Conservation (phyloP, 1,140 invertebrate genomes). For the Brachionus koreanus region DNA sequence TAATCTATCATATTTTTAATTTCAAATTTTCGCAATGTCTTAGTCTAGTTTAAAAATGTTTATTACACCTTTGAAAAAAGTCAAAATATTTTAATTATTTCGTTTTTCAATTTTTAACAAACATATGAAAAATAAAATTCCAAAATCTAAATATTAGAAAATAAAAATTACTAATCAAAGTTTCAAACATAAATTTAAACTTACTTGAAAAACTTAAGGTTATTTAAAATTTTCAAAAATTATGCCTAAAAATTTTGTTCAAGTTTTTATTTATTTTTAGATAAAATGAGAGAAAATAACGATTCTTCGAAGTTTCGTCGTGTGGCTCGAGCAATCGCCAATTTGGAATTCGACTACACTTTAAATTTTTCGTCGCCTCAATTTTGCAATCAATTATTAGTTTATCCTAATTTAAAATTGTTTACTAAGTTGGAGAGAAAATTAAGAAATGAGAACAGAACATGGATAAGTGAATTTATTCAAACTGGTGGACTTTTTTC, state of each 20-base stretch:
- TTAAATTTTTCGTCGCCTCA: background rate
- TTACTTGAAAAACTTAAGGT: background rate
- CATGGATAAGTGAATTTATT: background rate
- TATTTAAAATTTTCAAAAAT: background rate
- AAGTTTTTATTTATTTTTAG: background rate
- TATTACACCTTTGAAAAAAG: background rate
- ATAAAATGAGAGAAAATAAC: background rate
- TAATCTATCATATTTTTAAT: background rate
- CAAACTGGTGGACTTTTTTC: background rate
- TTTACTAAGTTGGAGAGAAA: background rate
- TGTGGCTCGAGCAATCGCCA: background rate
- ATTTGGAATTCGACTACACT: background rate
- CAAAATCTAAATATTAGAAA: background rate
- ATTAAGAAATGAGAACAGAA: background rate
- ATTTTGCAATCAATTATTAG: conserved; percentile 14
- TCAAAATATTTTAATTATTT: background rate
- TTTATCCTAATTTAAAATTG: background rate
- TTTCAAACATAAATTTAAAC: background rate
- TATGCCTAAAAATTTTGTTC: background rate
- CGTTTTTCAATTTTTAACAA: background rate
- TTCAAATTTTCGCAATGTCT: background rate
- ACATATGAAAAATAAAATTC: background rate
- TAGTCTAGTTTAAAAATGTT: background rate
- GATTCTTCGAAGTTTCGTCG: background rate
- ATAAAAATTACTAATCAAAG: background rate